A percentile compares a stretch with the other conserved stretches of the same genome.
Evolutionary conservation across 2,113 vertebrate genomes (phyloP).

Genomic region (Pelecanoides urinatrix): DNA sequence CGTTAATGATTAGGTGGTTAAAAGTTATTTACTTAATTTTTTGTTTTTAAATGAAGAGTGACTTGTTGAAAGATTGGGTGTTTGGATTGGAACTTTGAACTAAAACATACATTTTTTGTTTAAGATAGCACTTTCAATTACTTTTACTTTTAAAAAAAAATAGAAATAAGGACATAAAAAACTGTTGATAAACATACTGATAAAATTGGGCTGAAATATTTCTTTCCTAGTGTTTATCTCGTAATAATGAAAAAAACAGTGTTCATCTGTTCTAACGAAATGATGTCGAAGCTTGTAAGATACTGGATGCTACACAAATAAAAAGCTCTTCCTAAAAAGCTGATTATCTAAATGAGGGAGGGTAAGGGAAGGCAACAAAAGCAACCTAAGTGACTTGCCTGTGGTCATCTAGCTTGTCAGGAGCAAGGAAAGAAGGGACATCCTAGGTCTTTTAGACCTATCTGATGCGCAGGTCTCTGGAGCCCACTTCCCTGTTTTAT

Average conservation of each 20-base stretch:
- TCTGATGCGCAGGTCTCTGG: not conserved
- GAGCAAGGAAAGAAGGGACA: not conserved
- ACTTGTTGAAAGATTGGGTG: not conserved
- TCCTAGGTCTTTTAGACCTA: not conserved
- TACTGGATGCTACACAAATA: not conserved
- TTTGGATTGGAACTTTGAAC: not conserved
- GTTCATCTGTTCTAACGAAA: not conserved
- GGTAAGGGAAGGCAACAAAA: not conserved
- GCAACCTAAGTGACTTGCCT: not conserved
- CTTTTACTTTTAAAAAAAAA: not conserved
- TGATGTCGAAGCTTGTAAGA: not conserved
- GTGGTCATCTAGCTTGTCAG: not conserved
- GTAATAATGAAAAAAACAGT: not conserved
- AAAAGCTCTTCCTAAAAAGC: not conserved
- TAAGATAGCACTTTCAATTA: not conserved
- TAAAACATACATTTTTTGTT: not conserved
- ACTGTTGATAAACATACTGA: not conserved
- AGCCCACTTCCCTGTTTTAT: not conserved
- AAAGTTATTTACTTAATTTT: not conserved
- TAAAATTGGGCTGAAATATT: not conserved
- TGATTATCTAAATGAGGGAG: not conserved
- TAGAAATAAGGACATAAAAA: not conserved
- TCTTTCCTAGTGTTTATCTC: not conserved
- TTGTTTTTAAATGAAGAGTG: not conserved
- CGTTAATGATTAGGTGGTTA: not conserved